A percentile compares a stretch with the other conserved stretches of the same genome.
phyloP scores from a whole-genome alignment of 2,888 invertebrate species.

The Cataglyphis rosenhaueri region DNA sequence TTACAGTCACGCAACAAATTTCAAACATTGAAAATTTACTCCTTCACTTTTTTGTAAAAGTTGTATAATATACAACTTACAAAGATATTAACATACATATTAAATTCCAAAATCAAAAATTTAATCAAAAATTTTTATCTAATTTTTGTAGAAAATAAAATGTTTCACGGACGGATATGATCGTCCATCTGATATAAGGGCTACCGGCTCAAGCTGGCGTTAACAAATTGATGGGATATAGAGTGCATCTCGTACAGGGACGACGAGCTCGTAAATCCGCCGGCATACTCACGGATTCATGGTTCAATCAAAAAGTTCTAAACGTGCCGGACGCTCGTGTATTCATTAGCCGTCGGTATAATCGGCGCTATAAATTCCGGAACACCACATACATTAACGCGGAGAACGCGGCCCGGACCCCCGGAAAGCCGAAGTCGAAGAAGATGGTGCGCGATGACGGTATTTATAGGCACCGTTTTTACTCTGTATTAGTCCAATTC shows the following conservation, averaged over 20 bases:
- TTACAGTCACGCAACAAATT: constrained; percentile 20
- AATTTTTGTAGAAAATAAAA: constrained; percentile 1
- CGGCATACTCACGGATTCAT: constrained; percentile 37
- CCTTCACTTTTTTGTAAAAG: not conserved
- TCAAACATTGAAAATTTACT: not conserved
- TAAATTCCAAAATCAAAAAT: not conserved
- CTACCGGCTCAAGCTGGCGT: constrained; percentile 5
- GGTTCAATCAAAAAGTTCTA: constrained; percentile 52
- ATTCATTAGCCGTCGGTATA: constrained; percentile 47
- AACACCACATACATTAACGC: constrained; percentile 8
- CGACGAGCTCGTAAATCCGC: constrained; percentile 32
- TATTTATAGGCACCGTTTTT: constrained; percentile 73
- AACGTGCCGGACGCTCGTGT: constrained; percentile 33
- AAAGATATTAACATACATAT: not conserved
- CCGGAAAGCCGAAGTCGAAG: not conserved
- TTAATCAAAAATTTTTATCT: not conserved
- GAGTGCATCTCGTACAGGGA: not conserved
- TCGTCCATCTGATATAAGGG: constrained; percentile 3
- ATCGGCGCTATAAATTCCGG: constrained; percentile 39
- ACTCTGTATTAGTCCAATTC: constrained; percentile 73
- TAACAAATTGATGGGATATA: constrained; percentile 17
- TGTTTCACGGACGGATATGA: not conserved
- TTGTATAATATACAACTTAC: constrained; percentile 5
- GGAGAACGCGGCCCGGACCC: not conserved
- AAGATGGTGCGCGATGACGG: constrained; percentile 58